phyloP scores from a whole-genome alignment of 2,113 vertebrate genomes.

The Oryzias celebensis region DNA sequence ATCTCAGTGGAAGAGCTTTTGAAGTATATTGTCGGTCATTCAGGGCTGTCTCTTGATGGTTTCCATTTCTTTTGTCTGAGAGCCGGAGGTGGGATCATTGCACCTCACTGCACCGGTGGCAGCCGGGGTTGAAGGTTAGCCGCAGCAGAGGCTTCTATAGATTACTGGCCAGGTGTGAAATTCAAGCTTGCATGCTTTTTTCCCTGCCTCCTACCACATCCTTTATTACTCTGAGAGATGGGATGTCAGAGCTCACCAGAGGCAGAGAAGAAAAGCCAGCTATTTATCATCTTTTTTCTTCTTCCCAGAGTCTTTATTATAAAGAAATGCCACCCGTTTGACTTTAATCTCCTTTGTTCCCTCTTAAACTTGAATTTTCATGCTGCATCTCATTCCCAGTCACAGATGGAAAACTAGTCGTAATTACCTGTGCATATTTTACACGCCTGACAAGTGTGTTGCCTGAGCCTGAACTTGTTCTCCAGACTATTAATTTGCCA shows the following conservation, averaged over 20 bases:
- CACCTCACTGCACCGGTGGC: constrained; percentile 75
- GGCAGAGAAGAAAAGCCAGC: constrained; percentile 49
- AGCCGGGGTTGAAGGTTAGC: constrained; percentile 73
- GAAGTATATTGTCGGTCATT: constrained; percentile 78
- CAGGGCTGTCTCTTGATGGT: constrained; percentile 66
- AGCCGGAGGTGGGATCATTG: constrained; percentile 74
- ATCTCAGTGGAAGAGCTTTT: constrained; percentile 73
- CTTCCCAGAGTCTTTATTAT: constrained; percentile 21
- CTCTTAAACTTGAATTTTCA: background rate
- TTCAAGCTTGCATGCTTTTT: constrained; percentile 65
- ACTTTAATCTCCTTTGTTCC: background rate
- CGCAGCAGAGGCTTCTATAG: constrained; percentile 64
- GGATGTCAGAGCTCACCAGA: constrained; percentile 62
- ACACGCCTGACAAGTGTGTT: constrained; percentile 8
- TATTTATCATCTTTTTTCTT: constrained; percentile 56
- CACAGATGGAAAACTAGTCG: background rate
- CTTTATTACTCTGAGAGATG: constrained; percentile 69
- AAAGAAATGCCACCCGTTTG: background rate
- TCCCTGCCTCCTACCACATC: constrained; percentile 61
- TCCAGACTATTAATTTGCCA: constrained; percentile 36
- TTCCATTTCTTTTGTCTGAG: constrained; percentile 70
- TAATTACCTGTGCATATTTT: constrained; percentile 17
- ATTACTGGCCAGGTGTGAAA: constrained; percentile 78
- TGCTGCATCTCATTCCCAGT: background rate
- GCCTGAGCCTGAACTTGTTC: constrained; percentile 11